Evolutionary conservation across 2,113 vertebrate genomes (phyloP).

Genomic region (Labeo catla): DNA sequence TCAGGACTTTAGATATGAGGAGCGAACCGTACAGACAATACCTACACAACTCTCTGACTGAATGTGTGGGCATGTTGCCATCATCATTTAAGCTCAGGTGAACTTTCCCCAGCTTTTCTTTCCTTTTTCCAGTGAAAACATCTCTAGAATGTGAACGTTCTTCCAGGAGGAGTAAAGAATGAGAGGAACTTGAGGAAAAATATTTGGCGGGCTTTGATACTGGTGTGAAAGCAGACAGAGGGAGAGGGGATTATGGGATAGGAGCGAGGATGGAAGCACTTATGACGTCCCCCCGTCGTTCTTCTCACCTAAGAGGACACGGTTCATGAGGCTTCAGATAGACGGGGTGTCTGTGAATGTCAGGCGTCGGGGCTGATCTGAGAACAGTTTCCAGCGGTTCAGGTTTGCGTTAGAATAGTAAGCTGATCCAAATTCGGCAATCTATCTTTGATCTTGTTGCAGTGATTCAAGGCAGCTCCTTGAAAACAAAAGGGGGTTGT

Average conservation of each 20-base stretch:
- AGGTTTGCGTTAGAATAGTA: background rate
- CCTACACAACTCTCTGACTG: background rate
- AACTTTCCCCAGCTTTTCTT: background rate
- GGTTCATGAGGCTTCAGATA: constrained; percentile 11
- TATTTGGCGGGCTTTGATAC: constrained; percentile 33
- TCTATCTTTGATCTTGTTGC: constrained; percentile 25
- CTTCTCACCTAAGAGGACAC: constrained; percentile 33
- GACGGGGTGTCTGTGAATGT: background rate
- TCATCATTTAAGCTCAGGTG: constrained; percentile 20
- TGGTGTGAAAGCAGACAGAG: constrained; percentile 13
- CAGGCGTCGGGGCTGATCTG: constrained; percentile 8
- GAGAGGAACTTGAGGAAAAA: constrained; percentile 47
- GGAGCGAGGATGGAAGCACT: constrained; percentile 30
- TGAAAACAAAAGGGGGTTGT: constrained; percentile 37
- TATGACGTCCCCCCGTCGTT: background rate
- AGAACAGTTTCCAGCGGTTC: background rate
- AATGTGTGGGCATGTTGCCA: constrained; percentile 1
- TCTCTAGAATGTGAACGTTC: constrained; percentile 44
- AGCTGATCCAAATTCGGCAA: constrained; percentile 18
- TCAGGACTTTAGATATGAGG: background rate
- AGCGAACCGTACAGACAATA: background rate
- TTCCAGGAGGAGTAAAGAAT: constrained; percentile 40
- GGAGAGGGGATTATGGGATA: constrained; percentile 1
- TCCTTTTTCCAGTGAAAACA: constrained; percentile 41
- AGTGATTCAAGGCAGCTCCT: constrained; percentile 13